A percentile compares a stretch with the other conserved stretches of the same genome.
These are phyloP conservation scores for Bungarus multicinctus DNA, from an alignment of 2,113 vertebrate genomes.

Conservation along the genomic window DNA sequence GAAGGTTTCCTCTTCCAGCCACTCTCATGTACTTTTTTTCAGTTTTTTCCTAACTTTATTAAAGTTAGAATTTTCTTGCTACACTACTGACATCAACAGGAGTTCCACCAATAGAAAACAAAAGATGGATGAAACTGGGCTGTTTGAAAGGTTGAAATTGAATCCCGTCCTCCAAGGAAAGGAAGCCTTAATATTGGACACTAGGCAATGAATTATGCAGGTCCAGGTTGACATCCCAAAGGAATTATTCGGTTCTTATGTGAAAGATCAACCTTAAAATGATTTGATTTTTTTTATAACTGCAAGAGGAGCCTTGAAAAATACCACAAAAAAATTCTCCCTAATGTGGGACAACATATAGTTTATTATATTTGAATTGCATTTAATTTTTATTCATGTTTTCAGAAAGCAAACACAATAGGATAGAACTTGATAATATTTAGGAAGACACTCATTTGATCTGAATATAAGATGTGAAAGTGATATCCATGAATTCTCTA, in stretches of 20 bases:
- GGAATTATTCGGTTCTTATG: fast-evolving
- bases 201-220: fast-evolving
- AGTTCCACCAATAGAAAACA: constrained; percentile 36
- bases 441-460: neutral
- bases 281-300: neutral
- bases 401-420: neutral
- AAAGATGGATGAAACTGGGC: constrained; percentile 13
- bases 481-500: neutral
- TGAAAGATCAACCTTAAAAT: fast-evolving
- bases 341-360: neutral
- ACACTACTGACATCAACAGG: constrained; percentile 42
- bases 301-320: neutral
- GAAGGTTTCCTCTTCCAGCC: constrained; percentile 55
- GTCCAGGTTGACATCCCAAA: neutral
- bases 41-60: neutral
- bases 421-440: neutral
- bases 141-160: constrained; percentile 31
- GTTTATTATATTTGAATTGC: neutral
- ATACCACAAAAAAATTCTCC: neutral
- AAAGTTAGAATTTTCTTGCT: constrained; percentile 48
- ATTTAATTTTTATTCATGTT: neutral
- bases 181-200: neutral
- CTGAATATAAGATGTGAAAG: neutral
- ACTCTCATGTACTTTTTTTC: neutral
- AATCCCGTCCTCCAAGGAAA: neutral